Evolutionary conservation across 2,797 vertebrate species (phyloP), one percentile per base, ranked within the genome.

Genomic region (Rachycentron canadum): DNA sequence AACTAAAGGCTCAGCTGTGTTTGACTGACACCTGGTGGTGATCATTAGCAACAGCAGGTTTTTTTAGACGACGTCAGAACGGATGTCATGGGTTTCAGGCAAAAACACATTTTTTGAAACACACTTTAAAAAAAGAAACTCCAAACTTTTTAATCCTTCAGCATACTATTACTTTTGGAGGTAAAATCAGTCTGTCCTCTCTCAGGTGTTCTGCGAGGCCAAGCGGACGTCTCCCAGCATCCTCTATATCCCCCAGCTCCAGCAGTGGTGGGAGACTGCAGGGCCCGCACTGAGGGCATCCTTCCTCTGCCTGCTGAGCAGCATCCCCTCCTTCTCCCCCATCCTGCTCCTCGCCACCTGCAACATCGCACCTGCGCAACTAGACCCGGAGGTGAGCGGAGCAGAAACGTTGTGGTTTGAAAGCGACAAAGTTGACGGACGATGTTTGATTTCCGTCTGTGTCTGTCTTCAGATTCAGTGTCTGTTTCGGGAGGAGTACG

Each of bases 211-310:
- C 56, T 49, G 75, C n/a, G 96, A 98, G 90, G 97, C 97, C 57
- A 95, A 95, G 83, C 94, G 95, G 61, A 97, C 96, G 2, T 94
- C 96, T 59, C 97, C 97, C 56, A 98, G 96, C 81, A 94, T 99
- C 76, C 78, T 99, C 40, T 99, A 97, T 82, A 84, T 98, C 28
- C 97, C 97, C 32, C 95, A 96, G 85, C 93, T 98, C 62, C 93
- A 96, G 82, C 88, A 93, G 70, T 99, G 97, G 97, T 98, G 97
- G 97, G 97, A 97, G 49, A 95, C 95, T 0, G 95, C 95, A 55
- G 95, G 95, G 61, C 58, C 76, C 1, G 92, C 96, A 0, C 57
- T 98, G 58, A 96, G 92, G 86, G 94, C 96, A 61, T 96, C 96
- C 7, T 98, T 98, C 88, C 94, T 91, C 26, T 95, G 95, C 62